Conservation (phyloP, 2,113 vertebrate genomes). For the Aspidoscelis tigris region DNA sequence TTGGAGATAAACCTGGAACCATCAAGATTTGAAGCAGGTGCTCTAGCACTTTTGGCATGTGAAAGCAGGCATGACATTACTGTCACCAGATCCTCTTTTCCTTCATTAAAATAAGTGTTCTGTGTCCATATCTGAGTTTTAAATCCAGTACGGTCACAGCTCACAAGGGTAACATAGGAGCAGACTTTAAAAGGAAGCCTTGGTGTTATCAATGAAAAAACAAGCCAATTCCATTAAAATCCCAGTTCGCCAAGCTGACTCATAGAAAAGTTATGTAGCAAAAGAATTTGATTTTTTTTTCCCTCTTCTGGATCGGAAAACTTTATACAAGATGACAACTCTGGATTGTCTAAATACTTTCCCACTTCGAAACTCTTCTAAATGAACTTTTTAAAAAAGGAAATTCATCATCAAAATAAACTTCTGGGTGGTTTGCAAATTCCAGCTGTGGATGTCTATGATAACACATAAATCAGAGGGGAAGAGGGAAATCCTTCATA, state of each 20-base stretch:
- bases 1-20: neutral
- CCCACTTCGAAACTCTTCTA: neutral
- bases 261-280: neutral
- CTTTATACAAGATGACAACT: slow-evolving; percentile 2
- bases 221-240: neutral
- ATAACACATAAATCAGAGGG: neutral
- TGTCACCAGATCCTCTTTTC: neutral
- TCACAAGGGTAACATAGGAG: neutral
- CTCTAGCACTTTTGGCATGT: neutral
- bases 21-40: too few species aligned
- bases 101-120: neutral
- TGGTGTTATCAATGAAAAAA: neutral
- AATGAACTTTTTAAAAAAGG: neutral
- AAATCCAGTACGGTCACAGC: neutral
- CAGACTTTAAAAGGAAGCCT: neutral
- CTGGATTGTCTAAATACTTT: slow-evolving; percentile 6
- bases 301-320: neutral
- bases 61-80: neutral
- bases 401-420: neutral
- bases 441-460: neutral
- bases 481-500: neutral
- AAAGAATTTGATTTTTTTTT: neutral
- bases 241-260: neutral
- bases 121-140: neutral
- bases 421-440: slow-evolving; percentile 14